phyloP scores from a whole-genome alignment of 2,113 vertebrate genomes.

The Microcebus murinus region DNA sequence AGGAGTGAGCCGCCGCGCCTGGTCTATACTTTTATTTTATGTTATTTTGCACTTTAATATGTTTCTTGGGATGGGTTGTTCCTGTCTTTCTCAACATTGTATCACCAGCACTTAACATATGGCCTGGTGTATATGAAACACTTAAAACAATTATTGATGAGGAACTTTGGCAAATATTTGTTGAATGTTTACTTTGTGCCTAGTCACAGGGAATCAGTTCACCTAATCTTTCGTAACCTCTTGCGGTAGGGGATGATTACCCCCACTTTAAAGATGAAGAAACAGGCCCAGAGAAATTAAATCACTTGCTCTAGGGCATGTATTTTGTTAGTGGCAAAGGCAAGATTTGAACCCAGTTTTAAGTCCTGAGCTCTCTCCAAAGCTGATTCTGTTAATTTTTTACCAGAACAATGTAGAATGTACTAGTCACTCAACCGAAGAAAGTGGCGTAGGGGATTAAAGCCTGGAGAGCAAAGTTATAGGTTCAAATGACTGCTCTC shows the following conservation, averaged over 20 bases:
- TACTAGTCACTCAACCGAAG: constrained; percentile 35
- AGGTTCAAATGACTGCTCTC: background rate
- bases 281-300: background rate
- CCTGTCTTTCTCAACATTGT: background rate
- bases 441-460: background rate
- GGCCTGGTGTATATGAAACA: background rate
- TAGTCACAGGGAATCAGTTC: background rate
- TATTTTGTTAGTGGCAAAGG: constrained; percentile 7
- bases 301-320: background rate
- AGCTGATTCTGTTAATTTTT: constrained; percentile 55
- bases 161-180: background rate
- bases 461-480: background rate
- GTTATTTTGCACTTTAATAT: background rate
- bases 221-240: background rate
- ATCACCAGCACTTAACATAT: background rate
- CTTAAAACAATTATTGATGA: background rate
- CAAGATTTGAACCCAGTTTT: constrained; percentile 48
- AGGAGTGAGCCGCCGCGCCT: no score
- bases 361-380: background rate
- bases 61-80: background rate
- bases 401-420: constrained; percentile 12
- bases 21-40: background rate
- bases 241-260: background rate
- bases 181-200: background rate
- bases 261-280: background rate